Percentiles rank a stretch among this genome's conserved stretches.
Evolutionary conservation across 2,888 invertebrate species (phyloP).

Genomic region (Ormyrus rosae): DNA sequence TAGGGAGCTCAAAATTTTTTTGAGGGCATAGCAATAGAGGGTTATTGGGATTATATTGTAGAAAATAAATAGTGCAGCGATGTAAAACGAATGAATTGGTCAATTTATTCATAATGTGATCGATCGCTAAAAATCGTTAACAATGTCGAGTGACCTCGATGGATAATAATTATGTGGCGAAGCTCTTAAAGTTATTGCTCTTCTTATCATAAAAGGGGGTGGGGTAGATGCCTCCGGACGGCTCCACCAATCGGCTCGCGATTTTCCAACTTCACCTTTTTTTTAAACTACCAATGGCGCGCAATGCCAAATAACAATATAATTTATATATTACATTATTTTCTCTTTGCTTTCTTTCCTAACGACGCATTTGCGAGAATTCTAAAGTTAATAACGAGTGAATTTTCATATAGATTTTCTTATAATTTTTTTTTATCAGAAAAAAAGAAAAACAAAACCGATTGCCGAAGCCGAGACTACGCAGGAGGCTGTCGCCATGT

Average conservation of each 20-base stretch:
- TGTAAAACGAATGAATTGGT: slow-evolving; percentile 60
- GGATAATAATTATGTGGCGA: slow-evolving; percentile 61
- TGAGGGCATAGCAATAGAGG: too few relatives aligned
- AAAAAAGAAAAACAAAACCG: slow-evolving; percentile 23
- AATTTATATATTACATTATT: slow-evolving; percentile 29
- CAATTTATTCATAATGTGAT: slow-evolving; percentile 59
- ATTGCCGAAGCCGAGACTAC: slow-evolving; percentile 57
- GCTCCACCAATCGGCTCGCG: slow-evolving; percentile 53
- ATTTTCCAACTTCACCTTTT: slow-evolving; percentile 25
- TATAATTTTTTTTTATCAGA: neutral
- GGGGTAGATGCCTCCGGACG: slow-evolving; percentile 45
- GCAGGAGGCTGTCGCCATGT: slow-evolving; percentile 42
- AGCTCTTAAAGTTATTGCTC: slow-evolving; percentile 66
- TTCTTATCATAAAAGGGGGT: slow-evolving; percentile 60
- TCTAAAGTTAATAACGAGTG: neutral
- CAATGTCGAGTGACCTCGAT: slow-evolving; percentile 58
- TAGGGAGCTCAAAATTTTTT: too few relatives aligned
- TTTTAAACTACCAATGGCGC: slow-evolving; percentile 35
- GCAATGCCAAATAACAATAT: slow-evolving; percentile 40
- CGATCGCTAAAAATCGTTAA: slow-evolving; percentile 59
- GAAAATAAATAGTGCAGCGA: neutral
- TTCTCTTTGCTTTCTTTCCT: neutral
- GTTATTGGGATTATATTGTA: too few relatives aligned
- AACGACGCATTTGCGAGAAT: slow-evolving; percentile 9
- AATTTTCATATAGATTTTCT: slow-evolving; percentile 5